These are phyloP conservation scores for Synergus itoensis DNA, from an alignment of 2,888 invertebrate species.

Conservation along the genomic window DNA sequence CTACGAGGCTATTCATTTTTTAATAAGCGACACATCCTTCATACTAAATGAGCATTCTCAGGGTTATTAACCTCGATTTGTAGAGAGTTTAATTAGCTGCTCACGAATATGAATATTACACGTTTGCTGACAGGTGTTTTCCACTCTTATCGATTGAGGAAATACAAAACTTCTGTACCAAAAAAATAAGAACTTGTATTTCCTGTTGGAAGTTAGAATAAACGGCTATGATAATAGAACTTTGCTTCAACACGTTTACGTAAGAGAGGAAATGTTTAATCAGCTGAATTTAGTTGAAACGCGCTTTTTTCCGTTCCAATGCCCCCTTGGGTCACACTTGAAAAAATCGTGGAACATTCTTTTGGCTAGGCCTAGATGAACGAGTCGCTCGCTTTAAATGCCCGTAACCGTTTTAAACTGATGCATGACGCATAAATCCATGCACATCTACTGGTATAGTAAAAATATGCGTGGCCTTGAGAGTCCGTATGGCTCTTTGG, in stretches of 20 bases:
- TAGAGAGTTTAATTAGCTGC: too few species aligned
- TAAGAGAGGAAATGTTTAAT: constrained; percentile 1
- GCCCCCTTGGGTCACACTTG: background rate
- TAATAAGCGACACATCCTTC: too few species aligned
- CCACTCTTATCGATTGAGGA: too few species aligned
- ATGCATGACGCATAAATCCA: constrained; percentile 29
- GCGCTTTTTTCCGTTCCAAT: background rate
- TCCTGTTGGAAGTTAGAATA: too few species aligned
- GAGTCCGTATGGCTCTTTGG: constrained; percentile 40
- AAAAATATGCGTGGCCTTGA: constrained; percentile 41
- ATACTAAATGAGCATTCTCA: too few species aligned
- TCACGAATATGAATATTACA: too few species aligned
- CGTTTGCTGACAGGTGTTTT: too few species aligned
- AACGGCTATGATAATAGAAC: too few species aligned
- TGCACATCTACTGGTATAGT: constrained; percentile 30
- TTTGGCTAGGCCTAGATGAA: constrained; percentile 2
- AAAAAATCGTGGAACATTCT: background rate
- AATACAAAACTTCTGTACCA: too few species aligned
- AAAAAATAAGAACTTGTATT: too few species aligned
- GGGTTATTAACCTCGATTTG: too few species aligned
- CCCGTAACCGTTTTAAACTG: background rate
- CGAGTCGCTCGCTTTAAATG: constrained; percentile 9
- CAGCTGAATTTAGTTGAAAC: background rate
- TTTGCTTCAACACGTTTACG: background rate
- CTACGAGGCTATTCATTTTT: too few species aligned